Evolutionary conservation across 2,113 vertebrate species (phyloP).

Genomic region (Melanocharis versteri): DNA sequence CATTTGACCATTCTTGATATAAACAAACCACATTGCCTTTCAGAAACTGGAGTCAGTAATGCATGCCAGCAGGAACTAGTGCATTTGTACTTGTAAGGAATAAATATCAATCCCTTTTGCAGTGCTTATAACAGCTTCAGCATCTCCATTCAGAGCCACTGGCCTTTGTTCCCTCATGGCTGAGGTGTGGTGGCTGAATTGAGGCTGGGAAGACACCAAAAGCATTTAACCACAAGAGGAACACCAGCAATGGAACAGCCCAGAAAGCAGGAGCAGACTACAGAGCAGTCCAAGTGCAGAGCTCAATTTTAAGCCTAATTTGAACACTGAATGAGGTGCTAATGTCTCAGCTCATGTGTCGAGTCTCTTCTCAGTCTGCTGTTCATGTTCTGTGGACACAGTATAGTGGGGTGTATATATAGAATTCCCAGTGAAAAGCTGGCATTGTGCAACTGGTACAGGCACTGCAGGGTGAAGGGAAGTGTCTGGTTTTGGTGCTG

Average conservation of each 20-base stretch:
- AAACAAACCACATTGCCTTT: neutral
- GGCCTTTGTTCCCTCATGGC: neutral
- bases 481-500: neutral
- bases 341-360: neutral
- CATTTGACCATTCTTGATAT: neutral
- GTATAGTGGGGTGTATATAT: neutral
- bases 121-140: neutral
- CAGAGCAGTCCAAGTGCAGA: neutral
- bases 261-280: neutral
- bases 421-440: neutral
- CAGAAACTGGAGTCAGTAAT: neutral
- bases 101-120: neutral
- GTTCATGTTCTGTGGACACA: neutral
- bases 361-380: neutral
- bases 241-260: neutral
- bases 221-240: neutral
- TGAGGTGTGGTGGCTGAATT: neutral
- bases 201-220: neutral
- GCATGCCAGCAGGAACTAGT: neutral
- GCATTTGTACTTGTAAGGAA: neutral
- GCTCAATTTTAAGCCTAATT: neutral
- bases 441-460: neutral
- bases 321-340: neutral
- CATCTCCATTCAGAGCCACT: neutral
- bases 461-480: neutral